Base-by-base conservation (phyloP, 2,797 vertebrate genomes). In the Pseudomugil gertrudae region DNA sequence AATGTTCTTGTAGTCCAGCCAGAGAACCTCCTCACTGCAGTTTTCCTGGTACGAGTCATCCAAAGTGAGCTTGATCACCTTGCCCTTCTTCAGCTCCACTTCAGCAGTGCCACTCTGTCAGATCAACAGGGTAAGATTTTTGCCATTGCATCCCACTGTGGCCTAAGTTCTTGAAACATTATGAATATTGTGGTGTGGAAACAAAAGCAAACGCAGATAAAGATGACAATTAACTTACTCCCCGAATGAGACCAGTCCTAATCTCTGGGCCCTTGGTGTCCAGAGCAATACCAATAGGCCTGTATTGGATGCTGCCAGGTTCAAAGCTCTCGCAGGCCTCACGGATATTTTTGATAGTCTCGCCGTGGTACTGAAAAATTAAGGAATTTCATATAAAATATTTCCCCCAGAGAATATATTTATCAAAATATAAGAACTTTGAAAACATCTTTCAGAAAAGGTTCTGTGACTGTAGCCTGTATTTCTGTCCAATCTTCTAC, bases 251-350 rank as follows among this genome's bases (percentile, higher is more conserved):
- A 71, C 98, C 98, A 8, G 98, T 99, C 83, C 98, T 91, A 90
- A 99, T 99, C 94, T 99, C 98, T 2, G 98, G 98, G 78, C 98
- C 98, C 85, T 99, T 99, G 24, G 98, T 99, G 92, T 99, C 98
- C 92, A 99, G 92, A 50, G 98, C 98, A 72, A 99, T 94, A 63
- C 94, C 97, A 19, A 99, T 92, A 0, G 98, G 98, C 67, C 97
- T 93, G 94, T 98, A 99, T 9, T 95, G 94, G 78, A 99, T 97
- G 35, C 97, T 98, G 76, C 98, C 95, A 1, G 95, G 95, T 55
- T 94, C 94, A 55, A 98, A 99, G 93, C 97, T 98, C 78, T 97
- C 96, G 0, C 96, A 95, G 10, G 98, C 98, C 65, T 94, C 87
- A 40, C 97, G 96, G 11, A 99, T 91, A 0, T 99, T 99, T 93